Evolutionary conservation across 1,140 invertebrate species (phyloP).

Genomic region (Drosophila melanica): DNA sequence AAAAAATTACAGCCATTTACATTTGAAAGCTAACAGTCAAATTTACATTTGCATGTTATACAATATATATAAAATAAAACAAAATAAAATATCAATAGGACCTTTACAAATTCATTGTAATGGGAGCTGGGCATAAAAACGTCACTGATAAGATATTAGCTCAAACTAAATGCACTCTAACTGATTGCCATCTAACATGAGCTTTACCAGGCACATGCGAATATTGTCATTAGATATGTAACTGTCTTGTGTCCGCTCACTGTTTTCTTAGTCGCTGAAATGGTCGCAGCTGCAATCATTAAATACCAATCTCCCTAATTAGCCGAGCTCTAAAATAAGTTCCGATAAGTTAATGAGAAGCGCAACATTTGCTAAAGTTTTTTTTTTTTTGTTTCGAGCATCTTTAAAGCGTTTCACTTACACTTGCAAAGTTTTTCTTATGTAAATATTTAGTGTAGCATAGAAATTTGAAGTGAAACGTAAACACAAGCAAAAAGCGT

Average conservation of each 20-base stretch:
- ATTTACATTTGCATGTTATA: no score
- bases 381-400: neutral
- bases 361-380: slow-evolving; percentile 44
- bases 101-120: no score
- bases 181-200: slow-evolving; percentile 5
- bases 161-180: slow-evolving; percentile 6
- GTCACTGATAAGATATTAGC: neutral
- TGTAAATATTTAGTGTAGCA: slow-evolving; percentile 79
- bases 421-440: slow-evolving; percentile 62
- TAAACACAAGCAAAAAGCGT: slow-evolving; percentile 73
- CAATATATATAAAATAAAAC: no score
- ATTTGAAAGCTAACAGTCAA: no score
- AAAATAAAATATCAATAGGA: no score
- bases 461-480: slow-evolving; percentile 78
- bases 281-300: slow-evolving; percentile 35
- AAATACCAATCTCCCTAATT: slow-evolving; percentile 38
- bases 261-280: neutral
- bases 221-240: neutral
- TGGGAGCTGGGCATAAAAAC: neutral
- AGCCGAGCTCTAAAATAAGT: slow-evolving; percentile 16
- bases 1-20: no score
- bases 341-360: slow-evolving; percentile 57
- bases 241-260: neutral
- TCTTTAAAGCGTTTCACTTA: slow-evolving; percentile 71
- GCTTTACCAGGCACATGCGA: slow-evolving; percentile 5